Percentiles rank a stretch among this genome's conserved stretches.
Evolutionary conservation across 2,797 vertebrate genomes (phyloP).

Genomic region (Melanotaenia parkinsoni): DNA sequence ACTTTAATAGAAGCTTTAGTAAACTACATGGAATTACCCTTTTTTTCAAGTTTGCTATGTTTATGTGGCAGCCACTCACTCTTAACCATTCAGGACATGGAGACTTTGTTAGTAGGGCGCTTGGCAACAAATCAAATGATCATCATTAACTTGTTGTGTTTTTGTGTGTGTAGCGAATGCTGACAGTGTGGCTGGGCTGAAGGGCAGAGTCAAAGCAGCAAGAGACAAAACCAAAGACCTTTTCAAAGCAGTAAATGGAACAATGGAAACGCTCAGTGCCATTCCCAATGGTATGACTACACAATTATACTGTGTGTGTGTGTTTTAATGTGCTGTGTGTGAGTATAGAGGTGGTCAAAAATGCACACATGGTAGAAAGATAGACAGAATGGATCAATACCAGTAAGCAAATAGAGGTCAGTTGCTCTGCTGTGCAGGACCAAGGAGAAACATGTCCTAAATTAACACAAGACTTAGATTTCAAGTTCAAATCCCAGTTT

Average conservation of each 20-base stretch:
- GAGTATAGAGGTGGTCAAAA: neutral
- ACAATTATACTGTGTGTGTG: constrained; percentile 13
- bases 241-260: constrained; percentile 88
- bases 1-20: no score
- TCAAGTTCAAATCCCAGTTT: constrained; percentile 8
- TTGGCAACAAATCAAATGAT: constrained; percentile 29
- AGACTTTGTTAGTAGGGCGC: constrained; percentile 27
- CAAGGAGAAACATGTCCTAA: constrained; percentile 9
- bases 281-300: constrained; percentile 89
- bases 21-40: neutral
- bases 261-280: constrained; percentile 86
- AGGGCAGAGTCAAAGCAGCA: constrained; percentile 86
- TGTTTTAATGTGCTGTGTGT: neutral
- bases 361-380: constrained; percentile 12
- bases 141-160: constrained; percentile 32
- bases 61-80: constrained; percentile 20
- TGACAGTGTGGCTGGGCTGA: constrained; percentile 81
- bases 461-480: constrained; percentile 13
- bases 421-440: constrained; percentile 32
- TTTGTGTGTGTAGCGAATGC: constrained; percentile 81
- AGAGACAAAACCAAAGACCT: constrained; percentile 87
- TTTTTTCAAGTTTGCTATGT: neutral
- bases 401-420: constrained; percentile 55
- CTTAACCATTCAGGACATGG: constrained; percentile 19
- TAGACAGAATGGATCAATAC: constrained; percentile 62